Evolutionary conservation across 2,113 vertebrate genomes (phyloP), one percentile per base, ranked within the genome.

Genomic region (Cebidichthys violaceus): DNA sequence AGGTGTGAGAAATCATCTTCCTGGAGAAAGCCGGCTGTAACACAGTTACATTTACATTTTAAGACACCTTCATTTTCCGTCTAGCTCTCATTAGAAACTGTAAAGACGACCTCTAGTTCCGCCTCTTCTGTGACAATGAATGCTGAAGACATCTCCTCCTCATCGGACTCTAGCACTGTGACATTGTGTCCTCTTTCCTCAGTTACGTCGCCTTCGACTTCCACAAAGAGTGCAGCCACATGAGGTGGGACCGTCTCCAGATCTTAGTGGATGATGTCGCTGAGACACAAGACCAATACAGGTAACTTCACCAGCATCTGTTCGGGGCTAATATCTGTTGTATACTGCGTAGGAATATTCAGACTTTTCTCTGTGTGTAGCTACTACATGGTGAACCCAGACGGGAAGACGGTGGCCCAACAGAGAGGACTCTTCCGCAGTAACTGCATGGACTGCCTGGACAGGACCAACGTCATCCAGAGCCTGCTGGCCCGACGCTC

Each of bases 391-490:
- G 96, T 99, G 86, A 97, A 96, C 83, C 81, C 95, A 0, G 96
- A 97, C 0, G 96, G 96, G 35, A 97, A 96, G 89, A 95, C 95
- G 15, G 67, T 96, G 72, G 85, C 88, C 0, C 96, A 96, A 87
- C 97, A 99, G 93, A 97, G 95, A 11, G 98, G 98, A 9, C 96
- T 94, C 1, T 99, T 99, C 91, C 97, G 98, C 73, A 99, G 98
- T 92, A 99, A 99, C 86, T 99, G 98, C 86, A 99, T 99, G 98
- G 98, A 99, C 87, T 99, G 98, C 78, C 94, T 99, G 59, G 98
- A 99, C 85, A 91, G 98, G 10, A 99, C 98, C 35, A 99, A 99
- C 0, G 98, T 99, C 59, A 96, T 99, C 83, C 98, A 99, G 96
- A 99, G 98, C 82, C 88, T 99, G 57, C 74, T 99, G 70, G 98